Evolutionary conservation across 2,888 invertebrate species (phyloP).

Genomic region (Caenorhabditis uteleia): DNA sequence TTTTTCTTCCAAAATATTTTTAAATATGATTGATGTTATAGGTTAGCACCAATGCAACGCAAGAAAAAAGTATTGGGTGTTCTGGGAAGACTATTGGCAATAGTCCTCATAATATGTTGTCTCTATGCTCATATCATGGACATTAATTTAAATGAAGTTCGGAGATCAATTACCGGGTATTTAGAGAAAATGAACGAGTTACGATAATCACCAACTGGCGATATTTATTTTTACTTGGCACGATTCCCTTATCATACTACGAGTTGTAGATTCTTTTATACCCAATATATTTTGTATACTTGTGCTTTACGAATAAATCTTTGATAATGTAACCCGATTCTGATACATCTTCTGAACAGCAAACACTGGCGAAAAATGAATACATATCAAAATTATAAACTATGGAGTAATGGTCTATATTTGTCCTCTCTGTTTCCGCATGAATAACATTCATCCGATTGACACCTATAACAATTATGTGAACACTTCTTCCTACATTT

Average conservation of each 20-base stretch:
- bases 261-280: no score
- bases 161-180: slow-evolving; percentile 30
- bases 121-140: slow-evolving; percentile 49
- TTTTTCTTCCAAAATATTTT: slow-evolving; percentile 11
- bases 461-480: no score
- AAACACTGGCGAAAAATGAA: no score
- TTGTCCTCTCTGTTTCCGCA: no score
- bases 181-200: slow-evolving; percentile 41
- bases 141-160: slow-evolving; percentile 43
- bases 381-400: no score
- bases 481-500: no score
- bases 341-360: no score
- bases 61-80: slow-evolving; percentile 15
- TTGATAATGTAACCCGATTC: neutral
- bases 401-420: no score
- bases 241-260: no score
- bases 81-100: slow-evolving; percentile 25
- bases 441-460: no score
- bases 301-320: neutral
- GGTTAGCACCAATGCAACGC: slow-evolving; percentile 16
- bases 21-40: slow-evolving; percentile 8
- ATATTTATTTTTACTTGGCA: no score
- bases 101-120: slow-evolving; percentile 37
- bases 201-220: slow-evolving; percentile 1
- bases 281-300: no score